Evolutionary conservation across 2,797 vertebrate species (phyloP).

Genomic region (Sebastes reedi): DNA sequence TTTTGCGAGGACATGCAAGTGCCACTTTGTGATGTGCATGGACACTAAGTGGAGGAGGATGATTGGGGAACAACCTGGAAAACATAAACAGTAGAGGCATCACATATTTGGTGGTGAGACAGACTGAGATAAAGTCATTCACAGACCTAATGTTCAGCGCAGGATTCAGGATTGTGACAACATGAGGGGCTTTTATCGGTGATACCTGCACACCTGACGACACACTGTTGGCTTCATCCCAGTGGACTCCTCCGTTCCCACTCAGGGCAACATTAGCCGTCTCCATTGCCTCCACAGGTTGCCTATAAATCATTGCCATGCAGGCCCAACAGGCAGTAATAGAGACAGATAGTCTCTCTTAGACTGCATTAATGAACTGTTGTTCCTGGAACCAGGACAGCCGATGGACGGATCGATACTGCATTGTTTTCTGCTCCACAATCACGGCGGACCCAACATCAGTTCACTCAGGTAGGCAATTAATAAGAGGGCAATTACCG

Average conservation of each 20-base stretch:
- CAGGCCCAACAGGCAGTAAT: conserved; percentile 65
- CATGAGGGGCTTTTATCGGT: not conserved
- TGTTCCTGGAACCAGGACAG: conserved; percentile 60
- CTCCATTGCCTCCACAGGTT: conserved; percentile 53
- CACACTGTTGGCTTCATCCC: conserved; percentile 13
- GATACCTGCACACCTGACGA: conserved; percentile 6
- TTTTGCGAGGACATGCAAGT: not conserved
- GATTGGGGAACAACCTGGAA: not conserved
- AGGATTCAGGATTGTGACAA: not conserved
- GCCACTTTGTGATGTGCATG: not conserved
- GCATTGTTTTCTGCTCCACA: conserved; percentile 50
- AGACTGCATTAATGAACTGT: conserved; percentile 68
- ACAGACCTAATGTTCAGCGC: not conserved
- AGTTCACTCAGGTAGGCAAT: conserved; percentile 18
- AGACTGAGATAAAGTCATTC: not conserved
- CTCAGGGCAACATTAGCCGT: conserved; percentile 35
- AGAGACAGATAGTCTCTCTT: conserved; percentile 69
- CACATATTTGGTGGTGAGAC: too few species aligned
- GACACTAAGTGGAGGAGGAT: not conserved
- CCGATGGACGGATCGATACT: conserved; percentile 48
- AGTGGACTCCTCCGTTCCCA: conserved; percentile 9
- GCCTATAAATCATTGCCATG: conserved; percentile 63
- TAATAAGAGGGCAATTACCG: conserved; percentile 26
- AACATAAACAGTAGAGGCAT: too few species aligned
- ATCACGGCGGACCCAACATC: not conserved